A percentile compares a stretch with the other conserved stretches of the same genome.
Evolutionary conservation across 2,888 invertebrate species (phyloP).

Genomic region (Globia sparganii): DNA sequence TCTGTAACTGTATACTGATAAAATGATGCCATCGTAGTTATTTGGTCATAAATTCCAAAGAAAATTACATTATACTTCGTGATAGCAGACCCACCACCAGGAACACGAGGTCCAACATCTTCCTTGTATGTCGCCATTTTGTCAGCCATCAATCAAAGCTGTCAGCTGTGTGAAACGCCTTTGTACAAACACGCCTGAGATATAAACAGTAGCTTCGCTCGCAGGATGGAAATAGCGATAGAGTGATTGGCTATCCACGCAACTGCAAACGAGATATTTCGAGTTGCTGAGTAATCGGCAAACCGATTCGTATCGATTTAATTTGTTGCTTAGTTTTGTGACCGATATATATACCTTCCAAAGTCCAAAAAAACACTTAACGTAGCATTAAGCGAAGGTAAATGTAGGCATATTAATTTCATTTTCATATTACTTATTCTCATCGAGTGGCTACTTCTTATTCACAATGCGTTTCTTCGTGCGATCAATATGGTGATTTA

Average conservation of each 20-base stretch:
- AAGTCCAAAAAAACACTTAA: conserved; percentile 12
- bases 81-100: conserved; percentile 20
- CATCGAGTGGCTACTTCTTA: conserved; percentile 48
- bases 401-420: conserved; percentile 36
- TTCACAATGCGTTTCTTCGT: conserved; percentile 47
- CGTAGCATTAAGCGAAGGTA: conserved; percentile 1
- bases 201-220: conserved; percentile 41
- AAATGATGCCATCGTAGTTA: neutral
- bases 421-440: conserved; percentile 48
- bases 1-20: neutral
- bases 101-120: conserved; percentile 38
- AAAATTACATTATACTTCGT: conserved; percentile 21
- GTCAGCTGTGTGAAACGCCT: conserved; percentile 46
- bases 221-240: conserved; percentile 54
- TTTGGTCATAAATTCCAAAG: conserved; percentile 26
- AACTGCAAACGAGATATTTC: conserved; percentile 52
- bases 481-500: conserved; percentile 58
- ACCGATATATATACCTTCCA: conserved; percentile 12
- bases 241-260: conserved; percentile 43
- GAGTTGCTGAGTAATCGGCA: conserved; percentile 43
- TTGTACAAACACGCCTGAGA: conserved; percentile 47
- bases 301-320: conserved; percentile 32
- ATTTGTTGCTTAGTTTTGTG: conserved; percentile 1
- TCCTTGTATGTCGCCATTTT: conserved; percentile 60
- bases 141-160: conserved; percentile 58